Conservation (phyloP, 2,888 invertebrate genomes). For the Philhelius pedissequus region DNA sequence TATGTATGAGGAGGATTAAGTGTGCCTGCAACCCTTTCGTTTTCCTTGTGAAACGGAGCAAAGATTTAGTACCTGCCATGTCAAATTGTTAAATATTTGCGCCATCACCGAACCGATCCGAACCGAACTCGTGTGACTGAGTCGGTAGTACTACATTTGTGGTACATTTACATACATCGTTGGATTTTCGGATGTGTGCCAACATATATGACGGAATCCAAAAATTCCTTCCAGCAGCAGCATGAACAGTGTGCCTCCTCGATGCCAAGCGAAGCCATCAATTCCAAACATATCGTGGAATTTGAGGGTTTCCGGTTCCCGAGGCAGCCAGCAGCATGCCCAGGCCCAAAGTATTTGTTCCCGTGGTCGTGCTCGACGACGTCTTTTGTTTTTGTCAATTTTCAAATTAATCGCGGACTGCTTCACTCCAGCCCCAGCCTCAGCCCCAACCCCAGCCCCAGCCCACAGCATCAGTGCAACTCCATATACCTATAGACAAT, state of each 20-base stretch:
- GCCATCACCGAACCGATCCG: conserved; percentile 64
- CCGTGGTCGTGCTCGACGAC: conserved; percentile 52
- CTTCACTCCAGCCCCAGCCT: background rate
- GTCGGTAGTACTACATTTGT: conserved; percentile 7
- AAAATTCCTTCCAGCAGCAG: conserved; percentile 51
- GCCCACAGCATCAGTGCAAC: background rate
- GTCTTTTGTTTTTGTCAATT: conserved; percentile 68
- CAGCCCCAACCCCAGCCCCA: background rate
- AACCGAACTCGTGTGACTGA: conserved; percentile 44
- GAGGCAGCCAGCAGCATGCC: conserved; percentile 17
- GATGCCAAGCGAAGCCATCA: conserved; percentile 66
- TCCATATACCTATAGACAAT: conserved; percentile 27
- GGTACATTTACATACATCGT: conserved; percentile 19
- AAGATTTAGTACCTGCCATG: conserved; percentile 68
- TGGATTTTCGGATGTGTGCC: conserved; percentile 15
- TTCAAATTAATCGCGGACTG: conserved; percentile 60
- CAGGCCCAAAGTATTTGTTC: conserved; percentile 51
- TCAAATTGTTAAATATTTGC: conserved; percentile 69
- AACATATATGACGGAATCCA: conserved; percentile 65
- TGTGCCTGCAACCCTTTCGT: conserved; percentile 58
- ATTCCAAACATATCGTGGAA: conserved; percentile 64
- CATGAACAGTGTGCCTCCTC: conserved; percentile 57
- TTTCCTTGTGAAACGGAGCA: conserved; percentile 42
- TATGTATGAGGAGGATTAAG: conserved; percentile 30
- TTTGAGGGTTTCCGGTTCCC: conserved; percentile 65